phyloP scores from a whole-genome alignment of 1,140 invertebrate species.

The Zaprionus ornatus region DNA sequence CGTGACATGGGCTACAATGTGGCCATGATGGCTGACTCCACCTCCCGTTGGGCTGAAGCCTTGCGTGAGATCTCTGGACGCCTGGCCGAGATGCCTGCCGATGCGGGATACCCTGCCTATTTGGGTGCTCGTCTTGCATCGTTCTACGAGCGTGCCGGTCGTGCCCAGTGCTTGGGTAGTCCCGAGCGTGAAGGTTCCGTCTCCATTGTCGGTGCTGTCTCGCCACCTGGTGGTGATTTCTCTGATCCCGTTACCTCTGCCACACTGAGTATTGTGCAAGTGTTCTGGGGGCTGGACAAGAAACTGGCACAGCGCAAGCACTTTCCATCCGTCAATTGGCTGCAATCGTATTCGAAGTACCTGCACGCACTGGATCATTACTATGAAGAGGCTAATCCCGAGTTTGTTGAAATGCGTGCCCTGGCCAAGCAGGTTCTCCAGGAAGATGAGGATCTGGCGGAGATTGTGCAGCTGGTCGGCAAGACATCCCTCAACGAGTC shows the following conservation, averaged over 20 bases:
- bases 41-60: slow-evolving; percentile 99
- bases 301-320: slow-evolving; percentile 99
- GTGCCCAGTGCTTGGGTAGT: slow-evolving; percentile 98
- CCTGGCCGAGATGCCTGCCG: slow-evolving; percentile 99
- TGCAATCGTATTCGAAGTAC: slow-evolving; percentile 93
- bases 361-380: slow-evolving; percentile 90
- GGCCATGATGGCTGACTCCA: slow-evolving; percentile 99
- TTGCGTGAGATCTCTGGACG: slow-evolving; percentile 99
- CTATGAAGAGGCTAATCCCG: slow-evolving; percentile 90
- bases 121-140: slow-evolving; percentile 98
- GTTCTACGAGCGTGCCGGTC: slow-evolving; percentile 99
- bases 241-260: slow-evolving; percentile 99
- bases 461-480: slow-evolving; percentile 95
- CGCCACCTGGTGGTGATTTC: slow-evolving; percentile 99
- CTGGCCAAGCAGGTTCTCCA: slow-evolving; percentile 90
- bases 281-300: slow-evolving; percentile 99
- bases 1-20: slow-evolving; percentile 99
- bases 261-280: slow-evolving; percentile 99
- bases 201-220: slow-evolving; percentile 99
- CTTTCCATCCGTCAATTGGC: slow-evolving; percentile 99
- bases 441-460: slow-evolving; percentile 94
- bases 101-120: slow-evolving; percentile 99
- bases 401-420: slow-evolving; percentile 87
- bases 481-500: slow-evolving; percentile 88
- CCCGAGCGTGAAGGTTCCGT: slow-evolving; percentile 99